A percentile compares a stretch with the other conserved stretches of the same genome.
phyloP scores from a whole-genome alignment of 2,113 vertebrate species.

The Pluvianellus socialis region DNA sequence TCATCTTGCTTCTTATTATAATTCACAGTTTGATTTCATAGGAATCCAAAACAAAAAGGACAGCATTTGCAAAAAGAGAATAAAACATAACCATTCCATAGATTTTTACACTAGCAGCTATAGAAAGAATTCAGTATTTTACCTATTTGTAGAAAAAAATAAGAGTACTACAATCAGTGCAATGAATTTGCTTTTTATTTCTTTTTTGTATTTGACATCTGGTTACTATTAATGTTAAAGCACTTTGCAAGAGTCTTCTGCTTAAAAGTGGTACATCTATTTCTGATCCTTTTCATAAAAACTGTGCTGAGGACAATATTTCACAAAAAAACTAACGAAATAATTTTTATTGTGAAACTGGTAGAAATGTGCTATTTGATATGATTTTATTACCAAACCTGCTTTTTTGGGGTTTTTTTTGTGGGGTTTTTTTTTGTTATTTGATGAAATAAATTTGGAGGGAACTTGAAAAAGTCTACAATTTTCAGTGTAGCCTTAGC shows the following conservation, averaged over 20 bases:
- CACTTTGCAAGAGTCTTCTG: neutral
- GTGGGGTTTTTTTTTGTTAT: no score
- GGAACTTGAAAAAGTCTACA: neutral
- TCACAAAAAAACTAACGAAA: neutral
- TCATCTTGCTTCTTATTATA: neutral
- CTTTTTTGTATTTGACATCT: neutral
- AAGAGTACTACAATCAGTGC: neutral
- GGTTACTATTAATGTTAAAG: neutral
- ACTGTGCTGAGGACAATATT: neutral
- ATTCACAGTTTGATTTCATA: neutral
- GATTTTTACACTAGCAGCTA: neutral
- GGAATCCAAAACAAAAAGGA: neutral
- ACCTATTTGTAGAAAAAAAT: neutral
- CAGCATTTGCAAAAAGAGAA: neutral
- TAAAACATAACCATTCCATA: neutral
- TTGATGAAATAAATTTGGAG: neutral
- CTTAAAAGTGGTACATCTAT: neutral
- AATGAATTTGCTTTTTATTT: neutral
- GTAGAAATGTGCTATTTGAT: neutral
- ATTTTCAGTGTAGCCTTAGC: neutral
- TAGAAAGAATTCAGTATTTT: neutral
- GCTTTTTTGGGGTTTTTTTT: neutral
- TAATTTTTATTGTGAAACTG: neutral
- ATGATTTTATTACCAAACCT: neutral
- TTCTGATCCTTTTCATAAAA: neutral